phyloP scores from a whole-genome alignment of 1,140 invertebrate genomes.

The Apis laboriosa region DNA sequence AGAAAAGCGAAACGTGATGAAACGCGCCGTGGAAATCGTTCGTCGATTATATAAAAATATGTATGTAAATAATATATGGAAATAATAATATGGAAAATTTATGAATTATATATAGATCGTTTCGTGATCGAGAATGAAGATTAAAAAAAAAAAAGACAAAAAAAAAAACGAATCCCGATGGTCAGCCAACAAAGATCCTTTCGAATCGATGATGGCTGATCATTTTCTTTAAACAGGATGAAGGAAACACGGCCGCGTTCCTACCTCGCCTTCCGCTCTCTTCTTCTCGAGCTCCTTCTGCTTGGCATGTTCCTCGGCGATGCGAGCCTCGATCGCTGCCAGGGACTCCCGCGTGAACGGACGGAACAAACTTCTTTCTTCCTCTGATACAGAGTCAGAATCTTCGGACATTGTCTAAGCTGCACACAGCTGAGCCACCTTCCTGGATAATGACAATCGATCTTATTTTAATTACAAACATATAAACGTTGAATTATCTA shows the following conservation, averaged over 20 bases:
- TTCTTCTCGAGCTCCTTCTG: constrained; percentile 97
- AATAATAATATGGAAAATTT: background rate
- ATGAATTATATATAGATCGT: background rate
- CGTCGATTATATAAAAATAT: constrained; percentile 10
- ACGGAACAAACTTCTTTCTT: constrained; percentile 97
- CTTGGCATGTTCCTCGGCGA: constrained; percentile 96
- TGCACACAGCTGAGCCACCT: constrained; percentile 81
- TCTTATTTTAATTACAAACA: background rate
- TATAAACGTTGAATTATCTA: background rate
- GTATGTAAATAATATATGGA: too few species aligned
- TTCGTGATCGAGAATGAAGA: background rate
- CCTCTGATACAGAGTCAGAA: constrained; percentile 94
- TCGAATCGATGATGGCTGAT: constrained; percentile 16
- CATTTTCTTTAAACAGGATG: background rate
- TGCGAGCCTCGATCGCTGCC: constrained; percentile 94
- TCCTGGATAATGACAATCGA: constrained; percentile 64
- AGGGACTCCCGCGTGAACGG: constrained; percentile 98
- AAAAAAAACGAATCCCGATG: background rate
- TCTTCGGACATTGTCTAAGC: constrained; percentile 90
- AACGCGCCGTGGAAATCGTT: background rate
- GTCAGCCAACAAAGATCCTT: background rate
- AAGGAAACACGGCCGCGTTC: constrained; percentile 13
- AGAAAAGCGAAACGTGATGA: background rate
- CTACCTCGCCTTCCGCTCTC: constrained; percentile 95
- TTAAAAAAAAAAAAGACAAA: background rate